Evolutionary conservation across 1,140 invertebrate species (phyloP).

Genomic region (Arion vulgaris): DNA sequence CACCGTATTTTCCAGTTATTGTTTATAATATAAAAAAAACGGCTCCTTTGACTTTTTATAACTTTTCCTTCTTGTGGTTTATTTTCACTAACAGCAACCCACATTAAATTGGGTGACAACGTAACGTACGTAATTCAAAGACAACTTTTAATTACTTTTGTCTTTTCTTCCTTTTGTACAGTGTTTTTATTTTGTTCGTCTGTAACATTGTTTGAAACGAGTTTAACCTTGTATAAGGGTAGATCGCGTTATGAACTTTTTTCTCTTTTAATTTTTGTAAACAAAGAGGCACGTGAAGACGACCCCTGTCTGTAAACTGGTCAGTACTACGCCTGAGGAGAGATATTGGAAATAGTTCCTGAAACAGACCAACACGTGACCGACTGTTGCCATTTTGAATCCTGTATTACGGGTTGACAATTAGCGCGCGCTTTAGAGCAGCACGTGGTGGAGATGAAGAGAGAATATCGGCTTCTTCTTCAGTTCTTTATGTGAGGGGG

Average conservation of each 20-base stretch:
- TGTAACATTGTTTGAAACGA: background rate
- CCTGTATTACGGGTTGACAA: constrained; percentile 2
- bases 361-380: constrained; percentile 13
- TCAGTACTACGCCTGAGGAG: background rate
- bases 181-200: background rate
- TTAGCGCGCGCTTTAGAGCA: background rate
- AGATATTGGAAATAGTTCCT: constrained; percentile 10
- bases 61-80: too few relatives aligned
- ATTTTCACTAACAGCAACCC: too few relatives aligned
- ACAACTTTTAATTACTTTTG: too few relatives aligned
- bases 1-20: too few relatives aligned
- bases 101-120: too few relatives aligned
- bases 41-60: too few relatives aligned
- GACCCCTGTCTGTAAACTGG: background rate
- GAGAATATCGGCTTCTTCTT: background rate
- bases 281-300: background rate
- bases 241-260: background rate
- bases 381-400: constrained; percentile 8
- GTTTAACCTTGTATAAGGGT: background rate
- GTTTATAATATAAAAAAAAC: too few relatives aligned
- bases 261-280: background rate
- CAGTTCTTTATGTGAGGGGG: background rate
- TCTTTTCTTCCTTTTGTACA: too few relatives aligned
- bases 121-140: too few relatives aligned
- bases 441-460: constrained; percentile 11